Conservation (phyloP, 2,888 invertebrate genomes). For the Dasysyrphus tricinctus region DNA sequence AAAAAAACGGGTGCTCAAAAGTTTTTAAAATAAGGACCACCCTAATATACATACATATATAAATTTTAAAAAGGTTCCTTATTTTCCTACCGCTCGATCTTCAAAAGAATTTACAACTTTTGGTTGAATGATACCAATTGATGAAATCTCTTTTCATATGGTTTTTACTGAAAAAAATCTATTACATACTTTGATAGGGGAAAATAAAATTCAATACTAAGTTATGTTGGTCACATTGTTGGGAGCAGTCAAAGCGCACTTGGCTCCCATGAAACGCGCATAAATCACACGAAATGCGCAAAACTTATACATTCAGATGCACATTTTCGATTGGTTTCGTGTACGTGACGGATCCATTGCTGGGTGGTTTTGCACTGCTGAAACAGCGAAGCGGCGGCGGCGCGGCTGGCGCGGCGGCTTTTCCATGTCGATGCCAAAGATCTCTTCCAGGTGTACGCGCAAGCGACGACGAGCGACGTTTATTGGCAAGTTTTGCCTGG, state of each 20-base stretch:
- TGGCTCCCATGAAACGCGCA: constrained; percentile 54
- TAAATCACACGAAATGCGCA: constrained; percentile 72
- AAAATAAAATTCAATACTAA: too few species aligned
- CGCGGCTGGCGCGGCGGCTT: constrained; percentile 45
- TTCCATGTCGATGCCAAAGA: constrained; percentile 51
- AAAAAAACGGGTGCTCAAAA: too few species aligned
- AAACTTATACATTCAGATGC: constrained; percentile 71
- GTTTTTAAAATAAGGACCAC: too few species aligned
- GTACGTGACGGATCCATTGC: constrained; percentile 72
- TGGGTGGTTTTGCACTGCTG: constrained; percentile 38
- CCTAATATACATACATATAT: too few species aligned
- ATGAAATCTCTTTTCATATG: neutral
- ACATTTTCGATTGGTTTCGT: constrained; percentile 74
- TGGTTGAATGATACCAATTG: too few species aligned
- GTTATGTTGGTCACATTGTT: constrained; percentile 5
- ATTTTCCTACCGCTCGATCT: too few species aligned
- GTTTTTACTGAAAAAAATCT: too few species aligned
- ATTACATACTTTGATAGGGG: too few species aligned
- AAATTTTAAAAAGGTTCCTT: too few species aligned
- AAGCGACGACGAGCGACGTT: neutral
- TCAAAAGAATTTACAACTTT: too few species aligned
- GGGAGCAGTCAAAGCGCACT: constrained; percentile 1
- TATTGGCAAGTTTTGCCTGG: constrained; percentile 16
- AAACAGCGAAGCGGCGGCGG: constrained; percentile 34
- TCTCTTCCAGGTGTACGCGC: constrained; percentile 62